phyloP scores from a whole-genome alignment of 2,888 invertebrate genomes.

The Eristalinus aeneus region DNA sequence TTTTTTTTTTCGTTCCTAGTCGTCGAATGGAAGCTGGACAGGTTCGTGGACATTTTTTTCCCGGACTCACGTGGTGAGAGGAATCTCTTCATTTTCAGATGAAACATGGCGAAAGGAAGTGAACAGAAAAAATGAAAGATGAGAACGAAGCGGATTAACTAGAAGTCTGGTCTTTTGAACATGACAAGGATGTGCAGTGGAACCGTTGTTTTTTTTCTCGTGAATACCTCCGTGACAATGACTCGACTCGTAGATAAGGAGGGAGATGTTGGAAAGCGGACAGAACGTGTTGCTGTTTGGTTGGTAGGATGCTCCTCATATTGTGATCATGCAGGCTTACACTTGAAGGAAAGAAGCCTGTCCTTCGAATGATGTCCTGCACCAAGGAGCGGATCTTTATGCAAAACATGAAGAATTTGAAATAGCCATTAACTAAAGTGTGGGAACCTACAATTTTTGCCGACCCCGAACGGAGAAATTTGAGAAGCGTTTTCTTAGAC shows the following conservation, averaged over 20 bases:
- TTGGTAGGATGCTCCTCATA: too few species aligned
- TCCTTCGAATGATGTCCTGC: too few species aligned
- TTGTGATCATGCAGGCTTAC: too few species aligned
- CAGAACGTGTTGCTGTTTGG: neutral
- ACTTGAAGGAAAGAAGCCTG: too few species aligned
- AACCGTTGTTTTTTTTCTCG: constrained; percentile 1
- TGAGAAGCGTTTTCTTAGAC: too few species aligned
- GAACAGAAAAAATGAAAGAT: constrained; percentile 2
- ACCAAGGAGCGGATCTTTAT: too few species aligned
- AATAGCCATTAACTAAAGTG: too few species aligned
- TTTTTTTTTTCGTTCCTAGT: constrained; percentile 10
- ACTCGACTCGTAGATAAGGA: neutral
- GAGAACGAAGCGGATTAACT: constrained; percentile 45
- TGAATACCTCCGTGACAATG: neutral
- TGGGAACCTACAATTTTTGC: too few species aligned
- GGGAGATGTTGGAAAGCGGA: neutral
- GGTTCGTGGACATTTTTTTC: constrained; percentile 22
- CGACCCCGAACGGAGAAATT: too few species aligned
- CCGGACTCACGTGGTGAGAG: neutral
- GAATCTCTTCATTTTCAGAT: constrained; percentile 48
- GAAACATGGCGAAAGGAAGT: neutral
- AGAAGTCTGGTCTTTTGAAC: constrained; percentile 27
- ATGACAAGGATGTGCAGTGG: constrained; percentile 11
- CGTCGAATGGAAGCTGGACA: neutral
- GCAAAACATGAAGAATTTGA: too few species aligned